Conservation (phyloP, 2,888 invertebrate genomes). For the Conus canariensis region DNA sequence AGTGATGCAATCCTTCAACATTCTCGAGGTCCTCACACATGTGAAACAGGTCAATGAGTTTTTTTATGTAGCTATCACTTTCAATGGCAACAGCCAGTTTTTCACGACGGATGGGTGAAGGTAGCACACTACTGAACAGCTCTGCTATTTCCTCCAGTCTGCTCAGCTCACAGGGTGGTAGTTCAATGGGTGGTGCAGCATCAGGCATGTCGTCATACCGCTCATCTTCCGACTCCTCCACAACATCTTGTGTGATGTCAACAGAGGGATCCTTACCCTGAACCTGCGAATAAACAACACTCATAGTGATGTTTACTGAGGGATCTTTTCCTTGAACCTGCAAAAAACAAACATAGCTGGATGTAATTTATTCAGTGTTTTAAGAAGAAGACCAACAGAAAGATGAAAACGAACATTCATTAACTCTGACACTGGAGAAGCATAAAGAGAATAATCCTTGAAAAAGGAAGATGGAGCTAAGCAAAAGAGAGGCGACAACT, state of each 20-base stretch:
- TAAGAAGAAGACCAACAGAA: too few relatives aligned
- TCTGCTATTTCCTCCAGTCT: conserved; percentile 97
- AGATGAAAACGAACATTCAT: too few relatives aligned
- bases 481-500: too few relatives aligned
- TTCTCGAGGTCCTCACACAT: conserved; percentile 98
- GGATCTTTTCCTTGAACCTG: not conserved
- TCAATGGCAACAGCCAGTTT: conserved; percentile 95
- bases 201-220: conserved; percentile 97
- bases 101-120: conserved; percentile 94
- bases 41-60: conserved; percentile 95
- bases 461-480: too few relatives aligned
- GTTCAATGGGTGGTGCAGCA: conserved; percentile 93
- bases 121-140: conserved; percentile 81
- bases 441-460: too few relatives aligned
- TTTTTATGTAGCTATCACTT: conserved; percentile 95
- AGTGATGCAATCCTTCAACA: conserved; percentile 90
- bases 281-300: conserved; percentile 83
- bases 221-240: conserved; percentile 85
- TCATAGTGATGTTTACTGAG: not conserved
- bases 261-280: conserved; percentile 99
- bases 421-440: too few relatives aligned
- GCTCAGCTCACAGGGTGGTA: conserved; percentile 96
- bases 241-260: conserved; percentile 90
- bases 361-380: too few relatives aligned
- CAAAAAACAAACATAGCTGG: too few relatives aligned